Percentiles rank a stretch among this genome's conserved stretches.
phyloP scores from a whole-genome alignment of 2,113 vertebrate species.

The Cichladusa arquata region DNA sequence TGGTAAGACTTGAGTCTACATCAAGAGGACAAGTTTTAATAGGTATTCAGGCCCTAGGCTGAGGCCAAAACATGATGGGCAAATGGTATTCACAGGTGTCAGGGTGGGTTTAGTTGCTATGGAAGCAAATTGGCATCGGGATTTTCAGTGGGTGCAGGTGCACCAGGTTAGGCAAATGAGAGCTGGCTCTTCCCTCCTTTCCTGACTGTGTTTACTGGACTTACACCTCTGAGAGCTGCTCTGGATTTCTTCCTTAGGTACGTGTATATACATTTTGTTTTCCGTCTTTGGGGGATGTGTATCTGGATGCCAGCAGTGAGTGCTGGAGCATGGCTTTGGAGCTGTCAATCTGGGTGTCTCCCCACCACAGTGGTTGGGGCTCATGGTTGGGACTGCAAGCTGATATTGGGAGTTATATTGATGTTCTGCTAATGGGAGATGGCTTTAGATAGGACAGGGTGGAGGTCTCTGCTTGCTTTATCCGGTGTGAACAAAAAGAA shows the following conservation, averaged over 20 bases:
- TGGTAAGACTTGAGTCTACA: not conserved
- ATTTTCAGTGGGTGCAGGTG: not conserved
- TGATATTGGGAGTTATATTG: not conserved
- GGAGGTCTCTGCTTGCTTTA: not conserved
- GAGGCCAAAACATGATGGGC: not conserved
- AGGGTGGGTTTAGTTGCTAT: not conserved
- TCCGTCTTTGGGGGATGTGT: not conserved
- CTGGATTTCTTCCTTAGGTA: not conserved
- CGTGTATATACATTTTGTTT: accelerated
- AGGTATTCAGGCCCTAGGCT: not conserved
- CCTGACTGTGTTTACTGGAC: accelerated
- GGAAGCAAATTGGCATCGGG: not conserved
- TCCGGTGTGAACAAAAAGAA: not conserved
- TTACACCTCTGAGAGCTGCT: not conserved
- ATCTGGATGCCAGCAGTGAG: accelerated
- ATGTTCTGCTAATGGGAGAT: not conserved
- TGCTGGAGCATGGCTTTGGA: accelerated
- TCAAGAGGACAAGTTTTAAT: not conserved
- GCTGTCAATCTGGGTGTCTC: too few relatives aligned
- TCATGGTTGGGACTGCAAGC: accelerated
- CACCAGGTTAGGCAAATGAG: accelerated
- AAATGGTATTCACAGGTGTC: not conserved
- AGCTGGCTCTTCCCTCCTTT: not conserved
- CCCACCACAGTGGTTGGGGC: accelerated
- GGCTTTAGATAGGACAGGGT: not conserved